Percentiles rank a stretch among this genome's conserved stretches.
Evolutionary conservation across 2,113 vertebrate species (phyloP).

Genomic region (Oceanites oceanicus): DNA sequence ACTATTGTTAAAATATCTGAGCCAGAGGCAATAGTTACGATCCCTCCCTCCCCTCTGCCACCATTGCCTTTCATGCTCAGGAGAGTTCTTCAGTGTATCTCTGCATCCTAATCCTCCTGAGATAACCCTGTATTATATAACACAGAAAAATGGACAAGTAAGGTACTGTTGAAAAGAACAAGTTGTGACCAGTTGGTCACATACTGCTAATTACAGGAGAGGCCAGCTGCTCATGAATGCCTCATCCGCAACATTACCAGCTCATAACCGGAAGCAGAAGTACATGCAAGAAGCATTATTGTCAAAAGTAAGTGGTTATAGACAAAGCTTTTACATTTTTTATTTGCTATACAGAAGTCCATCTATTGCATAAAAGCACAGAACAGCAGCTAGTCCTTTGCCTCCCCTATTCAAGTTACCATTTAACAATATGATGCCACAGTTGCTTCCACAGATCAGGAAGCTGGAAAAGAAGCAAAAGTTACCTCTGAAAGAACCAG

Average conservation of each 20-base stretch:
- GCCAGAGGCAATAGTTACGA: not conserved
- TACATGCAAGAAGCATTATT: not conserved
- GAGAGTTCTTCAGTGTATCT: not conserved
- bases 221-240: not conserved
- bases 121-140: not conserved
- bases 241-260: not conserved
- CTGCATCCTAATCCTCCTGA: not conserved
- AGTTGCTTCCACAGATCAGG: not conserved
- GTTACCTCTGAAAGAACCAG: not conserved
- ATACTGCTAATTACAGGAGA: not conserved
- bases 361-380: not conserved
- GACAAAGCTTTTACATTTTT: not conserved
- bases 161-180: not conserved
- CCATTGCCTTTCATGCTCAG: not conserved
- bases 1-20: not conserved
- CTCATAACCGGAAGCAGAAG: not conserved
- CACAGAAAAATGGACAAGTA: not conserved
- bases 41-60: rapidly evolving
- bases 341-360: not conserved
- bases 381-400: not conserved
- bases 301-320: not conserved
- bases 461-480: not conserved
- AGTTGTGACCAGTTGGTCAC: not conserved
- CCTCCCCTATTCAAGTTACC: not conserved
- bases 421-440: not conserved